Evolutionary conservation across 35 echinoderm and acorn worm genomes (phyloP).

Genomic region (Chiridota heheva): DNA sequence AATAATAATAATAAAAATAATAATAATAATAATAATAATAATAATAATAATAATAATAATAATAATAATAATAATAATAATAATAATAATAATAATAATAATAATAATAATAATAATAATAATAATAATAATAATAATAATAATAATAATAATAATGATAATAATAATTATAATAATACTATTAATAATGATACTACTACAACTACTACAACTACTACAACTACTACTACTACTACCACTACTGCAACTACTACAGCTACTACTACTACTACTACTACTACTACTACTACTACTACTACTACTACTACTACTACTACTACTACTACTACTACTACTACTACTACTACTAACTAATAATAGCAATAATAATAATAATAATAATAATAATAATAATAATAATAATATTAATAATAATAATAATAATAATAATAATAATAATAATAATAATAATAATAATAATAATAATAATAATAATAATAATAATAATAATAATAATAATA

Average conservation of each 20-base stretch:
- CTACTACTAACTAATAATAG: not conserved
- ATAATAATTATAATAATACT: not conserved
- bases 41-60: not conserved
- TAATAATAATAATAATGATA: not conserved
- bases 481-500: too few species aligned
- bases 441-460: too few species aligned
- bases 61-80: not conserved
- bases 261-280: not conserved
- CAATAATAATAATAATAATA: too few species aligned
- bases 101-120: not conserved
- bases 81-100: not conserved
- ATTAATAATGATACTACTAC: too few species aligned
- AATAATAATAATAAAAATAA: too few species aligned
- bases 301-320: constrained; percentile 2
- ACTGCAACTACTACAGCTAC: not conserved
- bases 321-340: not conserved
- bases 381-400: too few species aligned
- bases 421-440: too few species aligned
- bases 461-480: too few species aligned
- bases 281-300: not conserved
- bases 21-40: too few species aligned
- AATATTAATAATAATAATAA: too few species aligned
- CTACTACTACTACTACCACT: constrained; percentile 5
- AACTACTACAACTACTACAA: not conserved
- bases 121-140: not conserved